These are phyloP conservation scores for Drosophila rhopaloa DNA, from an alignment of 1,140 invertebrate species.

Conservation along the genomic window DNA sequence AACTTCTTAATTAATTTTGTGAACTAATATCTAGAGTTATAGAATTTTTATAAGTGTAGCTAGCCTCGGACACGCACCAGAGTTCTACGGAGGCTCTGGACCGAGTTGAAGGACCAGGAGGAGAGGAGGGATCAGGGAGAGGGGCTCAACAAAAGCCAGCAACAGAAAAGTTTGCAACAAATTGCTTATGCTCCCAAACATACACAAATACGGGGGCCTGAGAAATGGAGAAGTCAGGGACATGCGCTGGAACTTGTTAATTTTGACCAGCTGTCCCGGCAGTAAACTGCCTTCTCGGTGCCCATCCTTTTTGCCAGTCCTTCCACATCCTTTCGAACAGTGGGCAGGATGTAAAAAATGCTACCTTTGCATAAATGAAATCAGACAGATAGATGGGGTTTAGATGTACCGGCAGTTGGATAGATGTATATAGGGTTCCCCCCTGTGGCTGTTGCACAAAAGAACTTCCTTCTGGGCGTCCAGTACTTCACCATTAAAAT, in stretches of 20 bases:
- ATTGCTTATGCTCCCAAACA: conserved; percentile 75
- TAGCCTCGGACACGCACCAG: conserved; percentile 46
- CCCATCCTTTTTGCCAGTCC: neutral
- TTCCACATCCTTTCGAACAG: neutral
- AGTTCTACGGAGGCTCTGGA: conserved; percentile 25
- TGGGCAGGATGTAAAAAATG: conserved; percentile 40
- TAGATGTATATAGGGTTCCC: neutral
- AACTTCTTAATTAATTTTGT: too few species aligned
- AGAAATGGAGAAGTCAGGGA: conserved; percentile 19
- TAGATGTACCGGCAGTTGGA: conserved; percentile 32
- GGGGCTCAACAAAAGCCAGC: conserved; percentile 59
- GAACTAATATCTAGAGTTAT: too few species aligned
- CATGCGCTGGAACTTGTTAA: conserved; percentile 78
- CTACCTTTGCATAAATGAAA: conserved; percentile 76
- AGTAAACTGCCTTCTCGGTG: conserved; percentile 54
- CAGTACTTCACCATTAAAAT: conserved; percentile 43
- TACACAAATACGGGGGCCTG: conserved; percentile 36
- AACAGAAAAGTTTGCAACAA: conserved; percentile 75
- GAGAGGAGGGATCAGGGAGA: neutral
- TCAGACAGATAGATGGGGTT: conserved; percentile 45
- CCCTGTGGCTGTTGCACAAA: conserved; percentile 18
- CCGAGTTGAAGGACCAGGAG: neutral
- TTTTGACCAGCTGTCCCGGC: conserved; percentile 78
- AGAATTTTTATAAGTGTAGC: neutral
- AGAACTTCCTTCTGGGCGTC: conserved; percentile 3